A percentile compares a stretch with the other conserved stretches of the same genome.
Evolutionary conservation across 1,140 invertebrate species (phyloP).

Genomic region (Brachionus paranguensis): DNA sequence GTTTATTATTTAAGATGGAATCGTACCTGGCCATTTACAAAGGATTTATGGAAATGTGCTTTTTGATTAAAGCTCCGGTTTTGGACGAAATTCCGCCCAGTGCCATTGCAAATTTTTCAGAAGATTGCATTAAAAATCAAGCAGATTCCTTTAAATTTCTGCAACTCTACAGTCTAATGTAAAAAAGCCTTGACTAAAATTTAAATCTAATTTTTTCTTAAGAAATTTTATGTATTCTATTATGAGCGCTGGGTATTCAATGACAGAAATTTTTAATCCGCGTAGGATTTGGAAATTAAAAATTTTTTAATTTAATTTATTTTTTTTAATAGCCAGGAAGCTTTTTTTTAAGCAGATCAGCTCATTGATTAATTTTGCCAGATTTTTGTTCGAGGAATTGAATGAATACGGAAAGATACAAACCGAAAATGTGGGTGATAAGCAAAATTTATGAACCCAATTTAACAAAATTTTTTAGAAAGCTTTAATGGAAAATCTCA

Average conservation of each 20-base stretch:
- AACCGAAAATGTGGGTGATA: neutral
- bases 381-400: slow-evolving; percentile 5
- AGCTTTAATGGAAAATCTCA: neutral
- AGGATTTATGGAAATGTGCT: neutral
- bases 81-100: neutral
- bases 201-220: neutral
- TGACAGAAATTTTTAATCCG: slow-evolving; percentile 13
- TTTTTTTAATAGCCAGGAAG: neutral
- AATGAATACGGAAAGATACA: neutral
- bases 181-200: neutral
- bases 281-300: neutral
- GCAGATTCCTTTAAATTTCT: neutral
- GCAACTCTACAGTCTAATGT: neutral
- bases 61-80: neutral
- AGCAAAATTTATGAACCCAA: neutral
- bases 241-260: neutral
- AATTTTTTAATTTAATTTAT: no score
- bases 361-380: neutral
- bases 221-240: neutral
- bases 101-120: neutral
- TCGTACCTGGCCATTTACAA: neutral
- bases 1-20: neutral
- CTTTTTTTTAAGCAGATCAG: slow-evolving; percentile 2
- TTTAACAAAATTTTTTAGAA: neutral
- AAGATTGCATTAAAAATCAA: slow-evolving; percentile 5